Evolutionary conservation across 2,113 vertebrate genomes (phyloP).

Genomic region (Lutjanus erythropterus): DNA sequence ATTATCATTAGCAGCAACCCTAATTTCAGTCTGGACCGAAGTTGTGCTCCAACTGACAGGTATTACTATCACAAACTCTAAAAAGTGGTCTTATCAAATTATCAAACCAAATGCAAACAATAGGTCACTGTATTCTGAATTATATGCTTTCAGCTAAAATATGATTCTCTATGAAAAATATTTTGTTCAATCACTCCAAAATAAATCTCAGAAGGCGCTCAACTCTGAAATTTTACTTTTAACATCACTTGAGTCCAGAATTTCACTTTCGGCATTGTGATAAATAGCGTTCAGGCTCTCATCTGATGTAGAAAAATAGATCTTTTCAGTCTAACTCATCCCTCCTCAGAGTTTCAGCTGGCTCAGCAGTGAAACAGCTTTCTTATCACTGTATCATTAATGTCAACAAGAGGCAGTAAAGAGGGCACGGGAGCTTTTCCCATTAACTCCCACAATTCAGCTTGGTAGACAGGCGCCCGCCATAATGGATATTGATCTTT

Average conservation of each 20-base stretch:
- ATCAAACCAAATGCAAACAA: too few relatives aligned
- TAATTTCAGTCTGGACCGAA: too few relatives aligned
- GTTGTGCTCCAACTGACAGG: too few relatives aligned
- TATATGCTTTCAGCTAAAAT: too few relatives aligned
- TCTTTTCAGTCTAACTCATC: not conserved
- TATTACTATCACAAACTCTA: too few relatives aligned
- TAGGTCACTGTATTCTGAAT: too few relatives aligned
- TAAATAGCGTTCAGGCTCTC: not conserved
- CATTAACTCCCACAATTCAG: slow-evolving; percentile 71
- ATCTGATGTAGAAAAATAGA: slow-evolving; percentile 23
- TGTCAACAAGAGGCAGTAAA: slow-evolving; percentile 50
- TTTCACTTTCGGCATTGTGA: not conserved
- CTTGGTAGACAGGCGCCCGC: slow-evolving; percentile 67
- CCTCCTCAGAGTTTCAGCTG: not conserved
- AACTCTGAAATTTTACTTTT: not conserved
- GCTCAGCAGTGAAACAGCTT: slow-evolving; percentile 44
- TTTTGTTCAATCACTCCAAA: not conserved
- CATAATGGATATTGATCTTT: slow-evolving; percentile 82
- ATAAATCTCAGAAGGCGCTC: not conserved
- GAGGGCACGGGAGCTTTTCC: slow-evolving; percentile 57
- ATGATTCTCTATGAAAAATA: too few relatives aligned
- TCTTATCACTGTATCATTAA: slow-evolving; percentile 60
- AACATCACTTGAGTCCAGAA: not conserved
- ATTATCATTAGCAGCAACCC: too few relatives aligned
- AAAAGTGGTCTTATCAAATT: too few relatives aligned